These are phyloP conservation scores for Idaea straminata DNA, from an alignment of 2,888 invertebrate genomes.

Conservation along the genomic window DNA sequence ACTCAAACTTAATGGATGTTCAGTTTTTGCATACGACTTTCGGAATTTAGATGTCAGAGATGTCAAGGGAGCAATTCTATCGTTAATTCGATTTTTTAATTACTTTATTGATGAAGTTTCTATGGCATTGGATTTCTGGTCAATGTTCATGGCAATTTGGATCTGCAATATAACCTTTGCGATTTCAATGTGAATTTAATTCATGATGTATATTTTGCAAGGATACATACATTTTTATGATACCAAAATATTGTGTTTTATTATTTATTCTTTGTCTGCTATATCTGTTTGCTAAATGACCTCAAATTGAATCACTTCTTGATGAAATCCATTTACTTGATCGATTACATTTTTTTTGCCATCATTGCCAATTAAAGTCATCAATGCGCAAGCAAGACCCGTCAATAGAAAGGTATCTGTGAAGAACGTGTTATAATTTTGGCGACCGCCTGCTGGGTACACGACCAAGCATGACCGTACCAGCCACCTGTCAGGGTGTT, in stretches of 20 bases:
- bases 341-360: background rate
- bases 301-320: background rate
- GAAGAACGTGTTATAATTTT: constrained; percentile 2
- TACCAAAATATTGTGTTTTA: background rate
- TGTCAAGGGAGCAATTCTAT: constrained; percentile 26
- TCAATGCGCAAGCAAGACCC: background rate
- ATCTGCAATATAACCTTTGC: background rate
- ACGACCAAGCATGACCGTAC: constrained; percentile 9
- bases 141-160: background rate
- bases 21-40: constrained; percentile 27
- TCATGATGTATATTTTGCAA: background rate
- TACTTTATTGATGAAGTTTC: constrained; percentile 16
- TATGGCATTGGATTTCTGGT: constrained; percentile 2
- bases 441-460: constrained; percentile 17
- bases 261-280: background rate
- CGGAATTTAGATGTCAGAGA: constrained; percentile 25
- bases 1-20: constrained; percentile 15
- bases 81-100: constrained; percentile 20
- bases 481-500: constrained; percentile 17
- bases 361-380: background rate
- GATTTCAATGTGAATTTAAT: background rate
- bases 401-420: background rate
- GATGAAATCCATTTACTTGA: background rate
- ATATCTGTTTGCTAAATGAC: background rate
- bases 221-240: background rate